Base-by-base conservation (phyloP, 1,140 invertebrate genomes). In the Coptotermes formosanus region DNA sequence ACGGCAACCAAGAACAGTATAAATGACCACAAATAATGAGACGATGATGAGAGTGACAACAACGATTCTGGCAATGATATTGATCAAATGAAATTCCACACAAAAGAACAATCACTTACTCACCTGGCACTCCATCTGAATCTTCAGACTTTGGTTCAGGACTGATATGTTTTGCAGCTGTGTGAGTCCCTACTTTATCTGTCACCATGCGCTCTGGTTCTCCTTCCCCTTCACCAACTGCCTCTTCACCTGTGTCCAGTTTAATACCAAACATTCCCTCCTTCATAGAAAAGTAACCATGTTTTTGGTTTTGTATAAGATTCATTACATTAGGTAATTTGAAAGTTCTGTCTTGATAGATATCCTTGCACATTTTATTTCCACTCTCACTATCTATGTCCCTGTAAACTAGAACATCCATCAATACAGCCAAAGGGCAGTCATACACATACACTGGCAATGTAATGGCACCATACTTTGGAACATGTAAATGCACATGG, bases 401-500 rank as follows among this genome's bases (percentile, higher is more conserved):
- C 88, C 92, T 91, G 86, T 94, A 91, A 21, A 95, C 90, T 9
- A 95, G 91, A 0, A 92, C 91, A 85, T 94, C 93, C 8, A 94
- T 93, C 44, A 95, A 89, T 82, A 92, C 89, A 25, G 92, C 91
- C 12, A 94, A 88, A 4, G 94, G 93, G 89, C 95, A 95, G 89
- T 95, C 94, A 88, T 95, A 96, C 4, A 95, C 92, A 88, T 95
- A 96, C 85, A 96, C 90, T 0, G 95, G 95, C 85, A 96, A 89
- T 12, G 89, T 90, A 21, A 91, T 86, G 48, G 90, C 88, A 9
- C 89, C 90, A 32, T 87, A 87, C 30, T 87, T 86, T 8, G 43
- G 43, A 45, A 84, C 52, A 21, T 84, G 45, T 32, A 83, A 25
- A 48, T n/a, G 38, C 23, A 25, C 43, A 25, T 44, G 25, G 4